These are phyloP conservation scores for Scaptomyza cyrtandrae DNA, from an alignment of 2,888 invertebrate genomes.

Conservation along the genomic window DNA sequence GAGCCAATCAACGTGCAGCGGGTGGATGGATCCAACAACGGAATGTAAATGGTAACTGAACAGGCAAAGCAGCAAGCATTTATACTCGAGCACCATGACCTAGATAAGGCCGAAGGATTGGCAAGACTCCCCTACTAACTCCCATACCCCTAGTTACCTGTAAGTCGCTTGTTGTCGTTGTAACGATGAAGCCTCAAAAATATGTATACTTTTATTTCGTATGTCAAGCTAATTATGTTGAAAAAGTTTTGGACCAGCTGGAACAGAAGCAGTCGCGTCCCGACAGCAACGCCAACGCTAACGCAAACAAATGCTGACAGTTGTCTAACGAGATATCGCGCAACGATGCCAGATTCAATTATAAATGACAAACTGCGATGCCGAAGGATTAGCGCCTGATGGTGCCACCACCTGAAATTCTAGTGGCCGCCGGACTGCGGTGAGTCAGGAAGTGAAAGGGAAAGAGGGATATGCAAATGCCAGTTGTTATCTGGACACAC, in stretches of 20 bases:
- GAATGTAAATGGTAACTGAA: constrained; percentile 41
- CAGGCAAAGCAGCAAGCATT: constrained; percentile 45
- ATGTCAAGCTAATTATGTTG: constrained; percentile 70
- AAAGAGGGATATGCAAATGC: constrained; percentile 29
- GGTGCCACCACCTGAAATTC: constrained; percentile 24
- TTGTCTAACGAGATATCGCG: constrained; percentile 72
- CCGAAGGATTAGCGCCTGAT: constrained; percentile 62
- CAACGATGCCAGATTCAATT: constrained; percentile 38
- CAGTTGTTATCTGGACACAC: constrained; percentile 12
- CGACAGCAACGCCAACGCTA: constrained; percentile 26
- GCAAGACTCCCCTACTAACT: not conserved
- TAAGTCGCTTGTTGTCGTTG: constrained; percentile 23
- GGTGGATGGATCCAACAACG: constrained; percentile 21
- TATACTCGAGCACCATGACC: constrained; percentile 39
- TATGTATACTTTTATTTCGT: constrained; percentile 36
- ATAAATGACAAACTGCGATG: constrained; percentile 62
- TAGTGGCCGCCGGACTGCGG: not conserved
- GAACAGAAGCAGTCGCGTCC: constrained; percentile 41
- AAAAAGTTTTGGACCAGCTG: constrained; percentile 68
- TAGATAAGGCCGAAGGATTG: constrained; percentile 37
- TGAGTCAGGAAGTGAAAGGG: not conserved
- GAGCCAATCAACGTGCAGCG: constrained; percentile 22
- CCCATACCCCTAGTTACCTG: constrained; percentile 1
- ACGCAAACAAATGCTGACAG: constrained; percentile 73
- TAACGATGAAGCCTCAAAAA: constrained; percentile 51